phyloP scores from a whole-genome alignment of 37 sponge, comb jelly and placozoan species.

The Chondrilla cf. caribensis region DNA sequence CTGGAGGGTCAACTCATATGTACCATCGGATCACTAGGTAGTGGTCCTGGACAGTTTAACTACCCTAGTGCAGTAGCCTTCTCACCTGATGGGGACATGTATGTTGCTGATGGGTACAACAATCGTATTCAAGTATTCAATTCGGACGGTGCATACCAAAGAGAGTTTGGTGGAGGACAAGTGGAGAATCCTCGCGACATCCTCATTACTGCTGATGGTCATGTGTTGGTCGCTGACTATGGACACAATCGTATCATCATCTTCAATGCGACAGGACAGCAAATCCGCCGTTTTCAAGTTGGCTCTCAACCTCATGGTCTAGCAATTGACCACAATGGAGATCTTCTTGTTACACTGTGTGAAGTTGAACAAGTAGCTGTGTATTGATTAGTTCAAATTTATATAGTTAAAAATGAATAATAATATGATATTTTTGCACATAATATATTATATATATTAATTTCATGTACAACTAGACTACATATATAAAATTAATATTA shows the following conservation, averaged over 20 bases:
- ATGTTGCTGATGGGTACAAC: neutral
- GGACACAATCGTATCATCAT: neutral
- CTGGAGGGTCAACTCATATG: neutral
- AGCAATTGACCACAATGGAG: too few relatives aligned
- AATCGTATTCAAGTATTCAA: neutral
- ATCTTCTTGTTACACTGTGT: too few relatives aligned
- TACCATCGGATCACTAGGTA: conserved; percentile 2
- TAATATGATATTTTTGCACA: too few relatives aligned
- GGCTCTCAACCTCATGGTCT: too few relatives aligned
- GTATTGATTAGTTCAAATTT: too few relatives aligned
- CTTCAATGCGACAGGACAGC: neutral
- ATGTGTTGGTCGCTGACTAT: conserved; percentile 9
- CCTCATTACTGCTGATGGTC: neutral
- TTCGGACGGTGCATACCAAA: neutral
- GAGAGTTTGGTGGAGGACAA: conserved; percentile 5
- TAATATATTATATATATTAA: too few relatives aligned
- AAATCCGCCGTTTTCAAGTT: neutral
- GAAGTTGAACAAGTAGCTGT: too few relatives aligned
- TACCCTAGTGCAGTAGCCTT: neutral
- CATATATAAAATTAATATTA: too few relatives aligned
- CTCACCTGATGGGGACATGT: neutral
- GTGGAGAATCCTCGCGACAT: neutral
- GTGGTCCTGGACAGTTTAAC: neutral
- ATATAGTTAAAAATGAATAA: too few relatives aligned
- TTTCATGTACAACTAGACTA: too few relatives aligned